Conservation (phyloP, 2,113 vertebrate genomes). For the Oxyura jamaicensis region DNA sequence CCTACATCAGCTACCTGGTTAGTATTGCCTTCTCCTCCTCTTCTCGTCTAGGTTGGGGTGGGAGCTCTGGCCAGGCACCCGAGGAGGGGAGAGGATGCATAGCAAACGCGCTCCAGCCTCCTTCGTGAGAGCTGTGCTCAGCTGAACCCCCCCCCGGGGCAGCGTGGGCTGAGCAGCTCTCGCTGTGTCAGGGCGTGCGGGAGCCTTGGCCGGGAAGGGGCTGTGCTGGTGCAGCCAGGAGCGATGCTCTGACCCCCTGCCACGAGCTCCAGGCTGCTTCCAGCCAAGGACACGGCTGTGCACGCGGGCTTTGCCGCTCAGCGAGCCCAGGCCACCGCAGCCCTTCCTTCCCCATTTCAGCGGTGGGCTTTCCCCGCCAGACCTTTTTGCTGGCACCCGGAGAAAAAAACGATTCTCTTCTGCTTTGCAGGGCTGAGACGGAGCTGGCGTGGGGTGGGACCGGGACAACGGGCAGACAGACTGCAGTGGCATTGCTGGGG, state of each 20-base stretch:
- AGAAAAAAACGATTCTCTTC: not conserved
- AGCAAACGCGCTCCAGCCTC: not conserved
- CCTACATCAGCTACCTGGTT: constrained; percentile 97
- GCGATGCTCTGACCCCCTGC: not conserved
- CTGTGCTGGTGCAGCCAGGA: not conserved
- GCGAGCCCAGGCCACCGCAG: not conserved
- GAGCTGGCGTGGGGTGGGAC: not conserved
- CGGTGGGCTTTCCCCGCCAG: not conserved
- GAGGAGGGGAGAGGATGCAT: not conserved
- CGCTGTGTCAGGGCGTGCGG: not conserved
- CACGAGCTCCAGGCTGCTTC: not conserved
- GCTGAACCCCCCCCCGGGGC: not conserved
- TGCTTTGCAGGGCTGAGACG: not conserved
- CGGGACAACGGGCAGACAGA: not conserved
- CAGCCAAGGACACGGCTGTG: rapidly evolving
- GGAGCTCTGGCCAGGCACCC: not conserved
- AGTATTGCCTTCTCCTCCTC: constrained; percentile 44
- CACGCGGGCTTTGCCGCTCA: not conserved
- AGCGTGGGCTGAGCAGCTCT: not conserved
- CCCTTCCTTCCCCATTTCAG: not conserved
- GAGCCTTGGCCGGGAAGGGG: not conserved
- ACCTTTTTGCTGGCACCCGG: not conserved
- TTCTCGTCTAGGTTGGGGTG: rapidly evolving
- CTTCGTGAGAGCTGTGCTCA: not conserved
- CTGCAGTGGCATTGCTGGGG: not conserved